Base-by-base conservation (phyloP, 2,888 invertebrate genomes). In the Trissonchulus sp. region DNA sequence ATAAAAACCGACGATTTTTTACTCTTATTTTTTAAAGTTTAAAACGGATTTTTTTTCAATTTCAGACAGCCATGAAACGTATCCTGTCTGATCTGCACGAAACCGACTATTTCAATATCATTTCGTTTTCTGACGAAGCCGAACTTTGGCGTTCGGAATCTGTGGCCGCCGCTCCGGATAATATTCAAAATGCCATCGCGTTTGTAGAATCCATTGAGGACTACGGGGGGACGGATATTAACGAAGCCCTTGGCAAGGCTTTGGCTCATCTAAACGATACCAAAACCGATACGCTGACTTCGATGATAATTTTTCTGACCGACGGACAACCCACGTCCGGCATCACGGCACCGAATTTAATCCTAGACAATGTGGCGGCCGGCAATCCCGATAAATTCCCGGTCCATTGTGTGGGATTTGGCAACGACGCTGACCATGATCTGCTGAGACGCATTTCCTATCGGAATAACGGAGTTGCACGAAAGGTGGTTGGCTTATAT, bases 371-470 rank as follows among this genome's bases (percentile, higher is more conserved):
- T 30, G 30, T 72, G 33, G 71, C 77, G 48, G 77, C 78, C 63
- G 77, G 73, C 8, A 28, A 72, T n/a, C 31, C 65, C 34, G 15
- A 28, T 28, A n/a, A 8, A 31, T 28, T 69, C 28, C 85, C 89
- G 2, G 88, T 91, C 75, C 90, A 89, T 82, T 88, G 89, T 0
- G 86, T 91, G 48, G 90, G 90, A 30, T 91, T 91, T 81, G 91
- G 91, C 1, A 88, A 88, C 76, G 89, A 89, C 75, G 90, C 90
- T 0, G 90, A 91, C 83, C 88, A 89, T 79, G 85, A 87, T 33
- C 90, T 91, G 84, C 84, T 91, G 28, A 88, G 89, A 80, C 89
- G 89, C 81, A 81, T 91, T 68, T 89, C 91, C 0, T 85, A 89
- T 33, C 88, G 88, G 77, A 91, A 90, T 85, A 87, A 87, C 37